A percentile compares a stretch with the other conserved stretches of the same genome.
Evolutionary conservation across 1,140 invertebrate genomes (phyloP).

Genomic region (Ephestia elutella): DNA sequence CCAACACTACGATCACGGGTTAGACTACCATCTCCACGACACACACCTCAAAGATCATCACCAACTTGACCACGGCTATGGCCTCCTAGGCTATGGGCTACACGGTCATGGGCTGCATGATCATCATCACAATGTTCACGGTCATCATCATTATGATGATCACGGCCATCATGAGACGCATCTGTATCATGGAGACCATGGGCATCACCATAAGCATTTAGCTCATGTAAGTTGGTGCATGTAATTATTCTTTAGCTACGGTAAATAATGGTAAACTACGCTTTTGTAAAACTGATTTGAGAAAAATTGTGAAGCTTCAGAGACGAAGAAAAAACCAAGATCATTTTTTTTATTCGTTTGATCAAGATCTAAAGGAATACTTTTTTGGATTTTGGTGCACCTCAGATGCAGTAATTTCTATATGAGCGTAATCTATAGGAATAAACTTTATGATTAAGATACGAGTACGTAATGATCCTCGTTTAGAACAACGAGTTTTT

Average conservation of each 20-base stretch:
- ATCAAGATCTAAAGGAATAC: no score
- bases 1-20: conserved; percentile 36
- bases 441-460: no score
- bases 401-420: no score
- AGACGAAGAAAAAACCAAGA: no score
- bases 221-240: conserved; percentile 43
- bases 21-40: conserved; percentile 38
- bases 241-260: neutral
- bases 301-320: no score
- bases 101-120: conserved; percentile 28
- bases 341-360: no score
- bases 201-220: conserved; percentile 43
- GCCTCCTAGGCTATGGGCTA: conserved; percentile 25
- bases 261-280: no score
- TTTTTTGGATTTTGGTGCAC: no score
- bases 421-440: no score
- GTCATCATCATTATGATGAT: conserved; percentile 16
- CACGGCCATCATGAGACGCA: conserved; percentile 7
- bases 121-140: conserved; percentile 21
- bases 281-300: no score
- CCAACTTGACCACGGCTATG: conserved; percentile 16
- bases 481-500: no score
- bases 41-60: conserved; percentile 15
- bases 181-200: conserved; percentile 17
- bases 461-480: no score